Evolutionary conservation across 2,797 vertebrate species (phyloP).

Genomic region (Macropus fuliginosus): DNA sequence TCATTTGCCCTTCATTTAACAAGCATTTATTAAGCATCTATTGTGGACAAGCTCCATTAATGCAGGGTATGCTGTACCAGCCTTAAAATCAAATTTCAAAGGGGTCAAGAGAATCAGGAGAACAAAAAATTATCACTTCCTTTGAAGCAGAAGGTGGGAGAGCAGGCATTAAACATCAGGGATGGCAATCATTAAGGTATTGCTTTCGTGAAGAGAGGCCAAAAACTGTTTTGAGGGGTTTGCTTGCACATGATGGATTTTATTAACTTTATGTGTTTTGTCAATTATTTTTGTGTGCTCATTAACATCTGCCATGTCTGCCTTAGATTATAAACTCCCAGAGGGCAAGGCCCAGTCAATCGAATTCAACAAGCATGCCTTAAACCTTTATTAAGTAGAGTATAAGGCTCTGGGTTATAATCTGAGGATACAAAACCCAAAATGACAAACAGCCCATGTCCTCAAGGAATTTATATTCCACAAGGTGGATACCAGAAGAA

Average conservation of each 20-base stretch:
- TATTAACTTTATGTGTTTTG: neutral
- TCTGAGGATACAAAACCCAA: neutral
- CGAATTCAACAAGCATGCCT: neutral
- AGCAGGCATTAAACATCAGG: neutral
- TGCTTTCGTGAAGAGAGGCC: constrained; percentile 5
- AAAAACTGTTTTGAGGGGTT: constrained; percentile 32
- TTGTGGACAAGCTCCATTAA: constrained; percentile 1
- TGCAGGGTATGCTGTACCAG: constrained; percentile 38
- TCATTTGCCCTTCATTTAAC: constrained; percentile 28
- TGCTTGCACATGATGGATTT: constrained; percentile 5
- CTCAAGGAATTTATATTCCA: neutral
- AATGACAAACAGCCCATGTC: neutral
- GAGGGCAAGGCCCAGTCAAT: neutral
- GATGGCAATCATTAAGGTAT: constrained; percentile 1
- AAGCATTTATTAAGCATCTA: constrained; percentile 17
- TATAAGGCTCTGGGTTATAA: neutral
- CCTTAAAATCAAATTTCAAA: constrained; percentile 49
- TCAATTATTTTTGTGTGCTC: neutral
- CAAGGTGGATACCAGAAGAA: neutral
- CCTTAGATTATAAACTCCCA: neutral
- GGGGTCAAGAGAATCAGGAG: constrained; percentile 3
- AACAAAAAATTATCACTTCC: constrained; percentile 19
- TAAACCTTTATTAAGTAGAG: neutral
- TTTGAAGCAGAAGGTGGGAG: constrained; percentile 50
- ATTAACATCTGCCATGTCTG: neutral